A percentile compares a stretch with the other conserved stretches of the same genome.
phyloP scores from a whole-genome alignment of 2,888 invertebrate species.

The Pinctada fucata region DNA sequence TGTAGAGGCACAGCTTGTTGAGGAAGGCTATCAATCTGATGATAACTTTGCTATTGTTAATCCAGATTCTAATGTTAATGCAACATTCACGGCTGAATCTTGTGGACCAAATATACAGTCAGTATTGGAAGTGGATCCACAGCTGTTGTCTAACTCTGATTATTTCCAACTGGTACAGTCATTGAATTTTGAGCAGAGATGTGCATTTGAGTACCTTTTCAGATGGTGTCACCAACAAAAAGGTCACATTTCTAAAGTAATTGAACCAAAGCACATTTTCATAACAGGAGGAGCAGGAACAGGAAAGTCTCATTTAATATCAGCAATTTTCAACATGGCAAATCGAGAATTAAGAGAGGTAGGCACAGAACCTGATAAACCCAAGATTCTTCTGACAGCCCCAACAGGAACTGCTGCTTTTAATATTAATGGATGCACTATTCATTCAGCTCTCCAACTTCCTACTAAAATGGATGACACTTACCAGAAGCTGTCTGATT shows the following conservation, averaged over 20 bases:
- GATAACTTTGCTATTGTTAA: slow-evolving; percentile 28
- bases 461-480: neutral
- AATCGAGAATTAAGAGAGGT: neutral
- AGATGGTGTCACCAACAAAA: slow-evolving; percentile 9
- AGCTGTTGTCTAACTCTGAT: slow-evolving; percentile 17
- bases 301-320: slow-evolving; percentile 6
- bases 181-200: slow-evolving; percentile 12
- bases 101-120: neutral
- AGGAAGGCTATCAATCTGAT: slow-evolving; percentile 30
- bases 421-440: slow-evolving; percentile 9
- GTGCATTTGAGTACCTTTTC: neutral
- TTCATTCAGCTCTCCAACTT: slow-evolving; percentile 6
- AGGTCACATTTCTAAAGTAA: slow-evolving; percentile 3
- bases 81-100: slow-evolving; percentile 9
- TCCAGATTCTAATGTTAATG: slow-evolving; percentile 23
- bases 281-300: slow-evolving; percentile 18
- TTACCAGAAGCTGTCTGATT: too few relatives aligned
- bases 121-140: slow-evolving; percentile 27
- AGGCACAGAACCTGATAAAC: neutral
- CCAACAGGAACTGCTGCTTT: slow-evolving; percentile 7
- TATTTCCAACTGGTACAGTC: slow-evolving; percentile 21
- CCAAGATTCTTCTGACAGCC: slow-evolving; percentile 1
- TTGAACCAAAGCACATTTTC: neutral
- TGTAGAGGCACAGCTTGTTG: slow-evolving; percentile 32
- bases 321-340: slow-evolving; percentile 12